Evolutionary conservation across 2,888 invertebrate species (phyloP), one percentile per base, ranked within the genome.

Genomic region (Xiphydria camelus): DNA sequence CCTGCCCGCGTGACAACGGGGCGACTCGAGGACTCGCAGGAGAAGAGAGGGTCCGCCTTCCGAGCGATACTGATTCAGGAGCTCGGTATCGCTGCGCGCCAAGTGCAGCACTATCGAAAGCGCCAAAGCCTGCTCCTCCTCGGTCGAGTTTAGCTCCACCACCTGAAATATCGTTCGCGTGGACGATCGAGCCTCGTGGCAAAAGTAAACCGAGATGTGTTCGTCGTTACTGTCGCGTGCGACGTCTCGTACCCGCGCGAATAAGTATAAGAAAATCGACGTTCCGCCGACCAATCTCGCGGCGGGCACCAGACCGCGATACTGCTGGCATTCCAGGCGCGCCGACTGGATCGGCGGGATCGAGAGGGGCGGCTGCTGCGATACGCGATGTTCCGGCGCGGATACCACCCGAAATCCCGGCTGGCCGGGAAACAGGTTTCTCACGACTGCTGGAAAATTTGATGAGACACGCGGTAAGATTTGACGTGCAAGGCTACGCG

Each of bases 191-290:
- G n/a, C n/a, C n/a, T n/a, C n/a, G n/a, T n/a, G n/a, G n/a, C n/a
- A n/a, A n/a, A n/a, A n/a, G n/a, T n/a, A n/a, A n/a, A n/a, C n/a
- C n/a, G n/a, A n/a, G n/a, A n/a, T n/a, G n/a, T n/a, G n/a, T n/a
- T n/a, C n/a, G n/a, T n/a, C n/a, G n/a, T n/a, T n/a, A n/a, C n/a
- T n/a, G n/a, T n/a, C n/a, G n/a, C n/a, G n/a, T n/a, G n/a, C n/a
- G n/a, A n/a, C n/a, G n/a, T n/a, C 21, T 36, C 69, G 57, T 60
- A 86, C 86, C 74, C 86, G 79, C 0, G 87, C 88, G 61, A 85
- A 86, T 0, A 88, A 75, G 53, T 83, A 86, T 1, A 88, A 73
- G 60, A 88, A 79, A 33, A 84, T 76, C 5, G 84, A 82, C 0
- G 84, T 77, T 1, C 88, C 88, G 1, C 87, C 88, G 15, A 84